Percentiles rank a stretch among this genome's conserved stretches.
Evolutionary conservation across 2,113 vertebrate species (phyloP).

Genomic region (Mastomys coucha): DNA sequence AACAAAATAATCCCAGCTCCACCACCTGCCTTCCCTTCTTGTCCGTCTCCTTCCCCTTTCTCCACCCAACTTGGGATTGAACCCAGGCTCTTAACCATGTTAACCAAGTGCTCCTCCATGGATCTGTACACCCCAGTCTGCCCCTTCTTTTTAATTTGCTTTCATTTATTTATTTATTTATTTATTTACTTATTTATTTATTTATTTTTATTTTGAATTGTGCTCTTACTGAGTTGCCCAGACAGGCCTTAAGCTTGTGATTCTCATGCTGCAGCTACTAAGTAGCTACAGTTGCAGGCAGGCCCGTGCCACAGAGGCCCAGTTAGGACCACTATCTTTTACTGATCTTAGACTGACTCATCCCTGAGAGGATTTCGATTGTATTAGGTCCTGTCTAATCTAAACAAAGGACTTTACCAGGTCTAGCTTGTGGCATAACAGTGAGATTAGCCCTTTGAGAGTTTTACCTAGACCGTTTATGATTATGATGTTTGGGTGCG

Average conservation of each 20-base stretch:
- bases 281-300: background rate
- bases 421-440: background rate
- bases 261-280: background rate
- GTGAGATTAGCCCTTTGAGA: constrained; percentile 17
- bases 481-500: background rate
- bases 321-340: background rate
- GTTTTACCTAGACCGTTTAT: background rate
- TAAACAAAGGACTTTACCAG: background rate
- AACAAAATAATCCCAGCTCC: background rate
- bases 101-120: background rate
- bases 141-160: background rate
- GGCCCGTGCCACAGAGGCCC: background rate
- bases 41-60: background rate
- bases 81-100: background rate
- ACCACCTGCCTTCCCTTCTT: background rate
- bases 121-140: background rate
- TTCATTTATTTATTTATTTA: too few relatives aligned
- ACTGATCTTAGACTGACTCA: background rate
- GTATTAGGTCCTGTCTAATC: background rate
- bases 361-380: background rate
- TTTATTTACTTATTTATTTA: too few relatives aligned
- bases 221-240: background rate
- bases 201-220: too few relatives aligned
- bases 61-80: background rate
- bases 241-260: background rate